Base-by-base conservation (phyloP, 2,797 vertebrate genomes). In the Danio tinwini region DNA sequence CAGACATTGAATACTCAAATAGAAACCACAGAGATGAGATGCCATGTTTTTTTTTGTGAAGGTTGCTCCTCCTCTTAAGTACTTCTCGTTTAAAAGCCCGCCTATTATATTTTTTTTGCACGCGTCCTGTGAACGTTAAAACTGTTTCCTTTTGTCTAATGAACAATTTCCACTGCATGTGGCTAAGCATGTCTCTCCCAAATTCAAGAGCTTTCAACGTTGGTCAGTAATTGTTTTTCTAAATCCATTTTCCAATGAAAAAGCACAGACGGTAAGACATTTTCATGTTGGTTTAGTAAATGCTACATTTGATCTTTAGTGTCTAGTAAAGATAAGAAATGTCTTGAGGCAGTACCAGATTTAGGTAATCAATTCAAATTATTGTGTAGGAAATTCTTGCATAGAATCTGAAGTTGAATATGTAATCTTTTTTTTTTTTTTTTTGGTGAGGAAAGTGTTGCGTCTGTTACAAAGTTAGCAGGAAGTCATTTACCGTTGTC, bases 1-100 rank as follows among this genome's bases (percentile, higher is more conserved):
- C 3, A 19, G 77, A 87, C 67, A 86, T 65, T 86, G 72, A 84
- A 88, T 84, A 78, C 61, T 84, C 40, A 72, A 67, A 77, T 58
- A 62, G 50, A 29, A 29, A 29, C 29, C 17, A 56, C 21, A 7
- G 19, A 21, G 16, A 37, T 65, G 29, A 76, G 47, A 69, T 13
- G 6, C 12, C 14, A 19, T 16, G 7, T 9, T 61, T 50, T 42
- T 50, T 42, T 65, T n/a, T n/a, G n/a, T 21, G 8, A 42, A 78
- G 44, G 7, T 50, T 58, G 37, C 14, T 56, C 12, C 11, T 50
- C 29, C 10, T 72, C 13, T 29, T 12, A 2, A 21, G 3, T 45
- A 7, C 44, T 69, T 37, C 29, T 75, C n/a, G 13, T 17, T 19
- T 70, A 13, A 39, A 12, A 19, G 10, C 6, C 8, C 8, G 7